Percentiles rank a stretch among this genome's conserved stretches.
phyloP scores from a whole-genome alignment of 2,888 invertebrate species.

The Aphidius colemani region DNA sequence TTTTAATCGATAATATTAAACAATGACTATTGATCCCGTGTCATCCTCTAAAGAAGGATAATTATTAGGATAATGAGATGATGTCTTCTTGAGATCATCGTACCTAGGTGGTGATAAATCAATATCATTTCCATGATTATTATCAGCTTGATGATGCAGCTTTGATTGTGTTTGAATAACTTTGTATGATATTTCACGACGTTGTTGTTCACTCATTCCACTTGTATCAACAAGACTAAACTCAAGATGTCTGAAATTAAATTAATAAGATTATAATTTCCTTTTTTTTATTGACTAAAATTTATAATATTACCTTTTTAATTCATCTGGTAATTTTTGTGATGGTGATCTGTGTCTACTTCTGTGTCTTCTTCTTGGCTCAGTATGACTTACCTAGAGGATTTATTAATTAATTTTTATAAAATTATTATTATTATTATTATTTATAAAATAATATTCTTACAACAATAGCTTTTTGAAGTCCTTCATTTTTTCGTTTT shows the following conservation, averaged over 20 bases:
- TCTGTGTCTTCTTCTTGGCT: conserved; percentile 53
- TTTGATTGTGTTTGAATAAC: conserved; percentile 75
- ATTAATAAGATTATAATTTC: too few species aligned
- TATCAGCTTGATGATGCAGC: conserved; percentile 57
- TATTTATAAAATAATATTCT: conserved; percentile 34
- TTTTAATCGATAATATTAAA: conserved; percentile 39
- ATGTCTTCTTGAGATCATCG: conserved; percentile 60
- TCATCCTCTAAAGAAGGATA: conserved; percentile 58
- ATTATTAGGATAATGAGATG: conserved; percentile 51
- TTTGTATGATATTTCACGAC: conserved; percentile 86
- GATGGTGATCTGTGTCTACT: conserved; percentile 58
- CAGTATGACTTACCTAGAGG: conserved; percentile 49
- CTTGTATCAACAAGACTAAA: conserved; percentile 86
- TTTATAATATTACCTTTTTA: conserved; percentile 54
- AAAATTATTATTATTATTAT: neutral
- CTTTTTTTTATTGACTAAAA: too few species aligned
- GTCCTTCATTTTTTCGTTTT: conserved; percentile 70
- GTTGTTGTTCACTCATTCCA: conserved; percentile 86
- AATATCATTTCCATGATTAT: conserved; percentile 50
- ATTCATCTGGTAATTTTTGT: conserved; percentile 57
- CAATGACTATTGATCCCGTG: conserved; percentile 60
- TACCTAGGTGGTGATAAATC: conserved; percentile 56
- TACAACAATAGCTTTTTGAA: conserved; percentile 56
- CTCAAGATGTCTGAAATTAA: conserved; percentile 73
- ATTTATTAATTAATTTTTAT: neutral